A percentile compares a stretch with the other conserved stretches of the same genome.
Evolutionary conservation across 2,113 vertebrate species (phyloP).

Genomic region (rat (Rattus norvegicus)): GRCr8 NC_086019.1:51120501-51121000

Average conservation of each 20-base stretch:
- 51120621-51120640: neutral
- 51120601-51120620: neutral
- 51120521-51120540: neutral
- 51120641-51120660: neutral
- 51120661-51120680: neutral
- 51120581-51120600: neutral
- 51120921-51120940: neutral
- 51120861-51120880: rapidly evolving
- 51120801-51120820: neutral
- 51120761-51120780: neutral
- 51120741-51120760: neutral
- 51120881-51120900: neutral
- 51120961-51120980: too few relatives aligned
- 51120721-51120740: too few relatives aligned
- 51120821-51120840: neutral
- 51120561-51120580: neutral
- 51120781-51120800: neutral
- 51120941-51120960: neutral
- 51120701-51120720: neutral
- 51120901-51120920: neutral
- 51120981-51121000: neutral
- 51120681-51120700: neutral
- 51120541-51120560: neutral
- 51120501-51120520: neutral
- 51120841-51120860: neutral